Evolutionary conservation across 2,888 invertebrate genomes (phyloP).

Genomic region (Gasteruption jaculator): DNA sequence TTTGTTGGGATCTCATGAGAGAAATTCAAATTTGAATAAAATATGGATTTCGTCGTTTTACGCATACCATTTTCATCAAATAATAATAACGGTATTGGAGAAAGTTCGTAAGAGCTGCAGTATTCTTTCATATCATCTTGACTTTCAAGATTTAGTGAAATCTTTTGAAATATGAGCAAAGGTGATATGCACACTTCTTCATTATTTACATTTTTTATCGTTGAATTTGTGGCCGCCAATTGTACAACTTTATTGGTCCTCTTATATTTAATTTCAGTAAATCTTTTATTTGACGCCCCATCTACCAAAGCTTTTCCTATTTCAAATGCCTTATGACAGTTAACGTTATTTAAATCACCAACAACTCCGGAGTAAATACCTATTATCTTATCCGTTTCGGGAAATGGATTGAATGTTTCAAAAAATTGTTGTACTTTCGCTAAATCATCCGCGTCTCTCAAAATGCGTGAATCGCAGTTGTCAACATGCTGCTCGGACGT

Average conservation of each 20-base stretch:
- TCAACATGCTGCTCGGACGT: conserved; percentile 38
- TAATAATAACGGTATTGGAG: conserved; percentile 12
- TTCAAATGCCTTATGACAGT: conserved; percentile 34
- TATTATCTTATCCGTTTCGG: conserved; percentile 30
- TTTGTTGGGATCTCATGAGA: conserved; percentile 13
- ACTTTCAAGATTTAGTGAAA: conserved; percentile 8
- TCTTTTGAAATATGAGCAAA: conserved; percentile 11
- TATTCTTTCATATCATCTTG: conserved; percentile 11
- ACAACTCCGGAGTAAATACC: conserved; percentile 33
- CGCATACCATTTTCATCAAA: conserved; percentile 18
- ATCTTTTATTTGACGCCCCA: conserved; percentile 13
- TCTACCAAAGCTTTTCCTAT: conserved; percentile 25
- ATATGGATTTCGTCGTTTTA: conserved; percentile 9
- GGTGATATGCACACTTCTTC: conserved; percentile 15
- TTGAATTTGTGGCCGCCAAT: conserved; percentile 8
- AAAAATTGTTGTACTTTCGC: conserved; percentile 28
- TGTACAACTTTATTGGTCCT: conserved; percentile 6
- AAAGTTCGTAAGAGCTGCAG: conserved; percentile 12
- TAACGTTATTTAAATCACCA: conserved; percentile 30
- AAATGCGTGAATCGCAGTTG: conserved; percentile 32
- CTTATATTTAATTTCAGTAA: conserved; percentile 13
- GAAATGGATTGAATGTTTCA: conserved; percentile 34
- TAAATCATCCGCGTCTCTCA: conserved; percentile 32
- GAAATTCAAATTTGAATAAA: conserved; percentile 10
- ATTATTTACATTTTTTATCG: conserved; percentile 4